These are phyloP conservation scores for Pipra filicauda DNA, from an alignment of 2,113 vertebrate genomes.

Conservation along the genomic window DNA sequence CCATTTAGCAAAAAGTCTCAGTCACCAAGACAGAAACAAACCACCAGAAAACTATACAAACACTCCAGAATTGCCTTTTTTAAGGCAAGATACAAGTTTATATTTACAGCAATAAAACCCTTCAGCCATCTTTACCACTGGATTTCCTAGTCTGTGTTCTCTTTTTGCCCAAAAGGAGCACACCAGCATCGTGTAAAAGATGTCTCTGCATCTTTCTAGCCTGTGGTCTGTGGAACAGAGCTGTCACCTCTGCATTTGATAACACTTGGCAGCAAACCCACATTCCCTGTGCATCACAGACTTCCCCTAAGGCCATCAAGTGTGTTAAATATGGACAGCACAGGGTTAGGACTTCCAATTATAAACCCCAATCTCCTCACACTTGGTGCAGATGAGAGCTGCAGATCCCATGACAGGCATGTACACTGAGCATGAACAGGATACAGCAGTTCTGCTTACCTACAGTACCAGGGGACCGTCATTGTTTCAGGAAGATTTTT, in stretches of 20 bases:
- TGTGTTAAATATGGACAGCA: background rate
- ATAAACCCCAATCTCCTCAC: background rate
- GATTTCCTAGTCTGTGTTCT: background rate
- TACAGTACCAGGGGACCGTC: background rate
- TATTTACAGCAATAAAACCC: background rate
- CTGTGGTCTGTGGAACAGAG: background rate
- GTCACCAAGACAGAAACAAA: background rate
- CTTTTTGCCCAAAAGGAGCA: background rate
- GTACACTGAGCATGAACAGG: background rate
- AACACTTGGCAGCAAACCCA: slow-evolving; percentile 44
- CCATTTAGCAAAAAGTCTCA: background rate
- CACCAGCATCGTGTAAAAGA: background rate
- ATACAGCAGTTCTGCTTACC: background rate
- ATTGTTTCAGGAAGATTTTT: background rate
- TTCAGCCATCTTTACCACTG: background rate
- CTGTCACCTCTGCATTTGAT: background rate
- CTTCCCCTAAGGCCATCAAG: background rate
- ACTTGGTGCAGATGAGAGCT: background rate
- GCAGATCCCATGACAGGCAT: background rate
- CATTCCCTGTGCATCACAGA: slow-evolving; percentile 31
- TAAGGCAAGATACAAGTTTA: background rate
- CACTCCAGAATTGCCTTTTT: background rate
- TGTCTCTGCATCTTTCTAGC: background rate
- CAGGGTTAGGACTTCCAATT: background rate
- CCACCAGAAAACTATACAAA: background rate